Percentiles rank a stretch among this genome's conserved stretches.
These are phyloP conservation scores for Acronicta alni DNA, from an alignment of 2,888 invertebrate genomes.

Conservation along the genomic window DNA sequence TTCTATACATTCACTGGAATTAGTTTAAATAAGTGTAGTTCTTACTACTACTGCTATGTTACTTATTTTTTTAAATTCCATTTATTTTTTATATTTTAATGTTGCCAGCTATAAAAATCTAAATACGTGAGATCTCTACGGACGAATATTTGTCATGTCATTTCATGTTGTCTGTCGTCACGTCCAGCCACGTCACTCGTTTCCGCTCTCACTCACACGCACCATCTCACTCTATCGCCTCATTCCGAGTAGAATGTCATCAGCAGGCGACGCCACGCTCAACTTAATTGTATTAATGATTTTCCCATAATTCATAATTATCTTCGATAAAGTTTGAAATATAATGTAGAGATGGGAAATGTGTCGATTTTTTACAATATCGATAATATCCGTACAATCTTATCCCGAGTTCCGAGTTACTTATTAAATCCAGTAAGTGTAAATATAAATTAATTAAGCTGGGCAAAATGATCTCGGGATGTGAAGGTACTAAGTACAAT, in stretches of 20 bases:
- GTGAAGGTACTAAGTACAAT: not conserved
- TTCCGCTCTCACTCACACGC: constrained; percentile 88
- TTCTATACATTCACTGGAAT: not conserved
- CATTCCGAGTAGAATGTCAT: constrained; percentile 77
- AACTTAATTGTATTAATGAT: constrained; percentile 2
- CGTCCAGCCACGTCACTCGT: constrained; percentile 85
- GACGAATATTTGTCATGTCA: constrained; percentile 59
- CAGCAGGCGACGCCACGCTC: constrained; percentile 66
- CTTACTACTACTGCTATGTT: too few species aligned
- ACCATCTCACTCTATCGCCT: constrained; percentile 86
- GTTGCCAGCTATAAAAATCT: not conserved
- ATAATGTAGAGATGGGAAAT: not conserved
- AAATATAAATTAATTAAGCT: not conserved
- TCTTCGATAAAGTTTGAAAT: not conserved
- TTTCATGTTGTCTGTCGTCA: constrained; percentile 78
- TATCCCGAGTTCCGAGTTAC: constrained; percentile 12
- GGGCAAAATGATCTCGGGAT: constrained; percentile 11
- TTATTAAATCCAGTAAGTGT: not conserved
- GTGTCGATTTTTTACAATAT: constrained; percentile 3
- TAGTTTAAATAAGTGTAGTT: too few species aligned
- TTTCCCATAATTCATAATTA: not conserved
- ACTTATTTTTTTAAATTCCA: too few species aligned
- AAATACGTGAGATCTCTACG: constrained; percentile 43
- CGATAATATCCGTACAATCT: constrained; percentile 6
- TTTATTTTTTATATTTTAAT: not conserved